Percentiles rank a stretch among this genome's conserved stretches.
phyloP scores from a whole-genome alignment of 2,113 vertebrate genomes.

The Ascaphus truei region DNA sequence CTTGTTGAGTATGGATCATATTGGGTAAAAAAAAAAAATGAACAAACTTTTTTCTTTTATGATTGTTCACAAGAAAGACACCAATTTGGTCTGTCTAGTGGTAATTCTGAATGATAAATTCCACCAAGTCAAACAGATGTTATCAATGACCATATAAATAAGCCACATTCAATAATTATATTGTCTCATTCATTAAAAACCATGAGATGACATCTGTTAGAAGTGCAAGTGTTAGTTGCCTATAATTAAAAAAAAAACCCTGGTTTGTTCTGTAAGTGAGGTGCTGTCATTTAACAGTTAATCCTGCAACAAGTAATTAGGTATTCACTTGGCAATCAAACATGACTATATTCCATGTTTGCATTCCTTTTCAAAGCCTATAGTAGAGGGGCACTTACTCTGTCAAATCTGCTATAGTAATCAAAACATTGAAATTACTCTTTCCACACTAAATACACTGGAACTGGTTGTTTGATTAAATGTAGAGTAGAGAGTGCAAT shows the following conservation, averaged over 20 bases:
- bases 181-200: too few relatives aligned
- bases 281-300: constrained; percentile 60
- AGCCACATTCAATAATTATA: too few relatives aligned
- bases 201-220: too few relatives aligned
- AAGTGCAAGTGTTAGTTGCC: neutral
- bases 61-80: too few relatives aligned
- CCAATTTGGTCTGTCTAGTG: too few relatives aligned
- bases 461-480: constrained; percentile 97
- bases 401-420: constrained; percentile 91
- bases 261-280: neutral
- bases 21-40: too few relatives aligned
- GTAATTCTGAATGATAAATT: too few relatives aligned
- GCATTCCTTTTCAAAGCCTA: constrained; percentile 88
- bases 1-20: too few relatives aligned
- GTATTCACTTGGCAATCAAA: constrained; percentile 85
- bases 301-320: constrained; percentile 84
- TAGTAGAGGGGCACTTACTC: constrained; percentile 94
- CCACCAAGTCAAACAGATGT: too few relatives aligned
- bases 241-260: constrained; percentile 59
- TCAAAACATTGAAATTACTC: constrained; percentile 95
- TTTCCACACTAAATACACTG: constrained; percentile 86
- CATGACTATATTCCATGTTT: constrained; percentile 93
- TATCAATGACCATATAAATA: too few relatives aligned
- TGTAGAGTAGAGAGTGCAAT: constrained; percentile 98
- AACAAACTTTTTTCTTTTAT: too few relatives aligned